A percentile compares a stretch with the other conserved stretches of the same genome.
These are phyloP conservation scores for Magallana nippona DNA, from an alignment of 2,888 invertebrate species.

Conservation along the genomic window DNA sequence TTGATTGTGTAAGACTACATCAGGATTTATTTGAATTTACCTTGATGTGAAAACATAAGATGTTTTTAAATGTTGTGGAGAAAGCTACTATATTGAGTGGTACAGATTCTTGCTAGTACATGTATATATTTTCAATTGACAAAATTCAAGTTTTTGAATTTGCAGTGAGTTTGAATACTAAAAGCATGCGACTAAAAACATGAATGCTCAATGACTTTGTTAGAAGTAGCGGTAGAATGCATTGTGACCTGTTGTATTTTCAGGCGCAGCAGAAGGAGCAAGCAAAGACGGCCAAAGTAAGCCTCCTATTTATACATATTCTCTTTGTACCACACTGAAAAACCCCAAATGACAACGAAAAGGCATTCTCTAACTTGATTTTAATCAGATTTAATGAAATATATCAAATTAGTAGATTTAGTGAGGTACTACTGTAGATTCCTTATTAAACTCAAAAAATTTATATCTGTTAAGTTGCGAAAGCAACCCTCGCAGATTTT, in stretches of 20 bases:
- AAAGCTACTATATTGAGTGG: no score
- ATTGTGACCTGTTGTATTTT: constrained; percentile 3
- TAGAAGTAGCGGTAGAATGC: not conserved
- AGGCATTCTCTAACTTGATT: not conserved
- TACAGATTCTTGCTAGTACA: no score
- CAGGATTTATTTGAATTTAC: no score
- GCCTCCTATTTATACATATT: not conserved
- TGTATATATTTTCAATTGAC: no score
- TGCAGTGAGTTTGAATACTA: not conserved
- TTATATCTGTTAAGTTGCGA: no score
- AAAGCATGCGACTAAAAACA: not conserved
- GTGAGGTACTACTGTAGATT: no score
- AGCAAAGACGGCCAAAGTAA: constrained; percentile 15
- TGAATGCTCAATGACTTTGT: not conserved
- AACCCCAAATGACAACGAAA: not conserved
- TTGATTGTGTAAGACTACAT: no score
- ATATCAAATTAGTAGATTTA: not conserved
- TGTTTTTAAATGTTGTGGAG: no score
- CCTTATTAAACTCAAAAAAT: no score
- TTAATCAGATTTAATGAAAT: not conserved
- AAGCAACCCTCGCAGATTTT: no score
- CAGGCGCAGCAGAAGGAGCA: not conserved
- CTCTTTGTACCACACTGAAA: not conserved
- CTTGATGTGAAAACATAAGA: no score
- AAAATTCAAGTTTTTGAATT: not conserved